These are phyloP conservation scores for Setophaga kirtlandii DNA, from an alignment of 2,113 vertebrate genomes.

Conservation along the genomic window DNA sequence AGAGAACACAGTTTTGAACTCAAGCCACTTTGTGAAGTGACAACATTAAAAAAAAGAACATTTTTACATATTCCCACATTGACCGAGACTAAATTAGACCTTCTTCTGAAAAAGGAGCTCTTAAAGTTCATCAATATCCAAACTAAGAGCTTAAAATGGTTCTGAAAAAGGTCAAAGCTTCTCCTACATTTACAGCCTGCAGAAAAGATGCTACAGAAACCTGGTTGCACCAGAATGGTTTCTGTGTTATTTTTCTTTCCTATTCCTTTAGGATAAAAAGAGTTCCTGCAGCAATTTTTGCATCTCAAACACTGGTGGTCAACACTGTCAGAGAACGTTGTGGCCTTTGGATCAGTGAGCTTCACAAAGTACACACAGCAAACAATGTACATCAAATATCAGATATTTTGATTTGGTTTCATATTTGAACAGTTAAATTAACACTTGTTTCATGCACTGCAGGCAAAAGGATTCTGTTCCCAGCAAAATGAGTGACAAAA, in stretches of 20 bases:
- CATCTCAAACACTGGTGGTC: neutral
- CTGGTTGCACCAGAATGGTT: neutral
- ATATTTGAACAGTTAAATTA: neutral
- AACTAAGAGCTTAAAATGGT: neutral
- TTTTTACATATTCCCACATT: neutral
- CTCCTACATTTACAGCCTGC: neutral
- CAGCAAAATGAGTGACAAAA: neutral
- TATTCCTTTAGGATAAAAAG: neutral
- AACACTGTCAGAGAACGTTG: accelerated
- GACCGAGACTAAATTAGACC: neutral
- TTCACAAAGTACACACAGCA: neutral
- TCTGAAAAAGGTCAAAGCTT: neutral
- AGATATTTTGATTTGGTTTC: neutral
- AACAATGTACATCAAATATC: neutral
- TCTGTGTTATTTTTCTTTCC: neutral
- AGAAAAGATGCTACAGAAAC: neutral
- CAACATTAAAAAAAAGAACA: neutral
- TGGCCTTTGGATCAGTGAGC: neutral
- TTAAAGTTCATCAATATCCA: neutral
- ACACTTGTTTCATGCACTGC: neutral
- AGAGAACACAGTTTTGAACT: neutral
- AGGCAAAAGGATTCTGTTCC: neutral
- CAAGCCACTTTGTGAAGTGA: neutral
- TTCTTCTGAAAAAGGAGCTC: neutral
- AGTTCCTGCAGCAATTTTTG: neutral